These are phyloP conservation scores for Paragorgia papillata DNA, from an alignment of 92 coral and sea anemone genomes.

Conservation along the genomic window DNA sequence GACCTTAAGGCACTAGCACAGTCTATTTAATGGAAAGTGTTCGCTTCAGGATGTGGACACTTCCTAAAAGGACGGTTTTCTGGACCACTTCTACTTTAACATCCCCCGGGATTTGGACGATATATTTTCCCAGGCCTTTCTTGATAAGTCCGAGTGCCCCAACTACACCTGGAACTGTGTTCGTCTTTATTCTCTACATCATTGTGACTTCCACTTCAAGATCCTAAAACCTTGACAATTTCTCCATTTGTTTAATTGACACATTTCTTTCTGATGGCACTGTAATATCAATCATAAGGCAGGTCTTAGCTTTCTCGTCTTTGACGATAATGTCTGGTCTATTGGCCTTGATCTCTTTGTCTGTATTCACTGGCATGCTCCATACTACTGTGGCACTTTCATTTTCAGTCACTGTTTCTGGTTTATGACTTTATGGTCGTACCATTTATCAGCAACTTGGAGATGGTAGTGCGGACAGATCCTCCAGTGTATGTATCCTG, in stretches of 20 bases:
- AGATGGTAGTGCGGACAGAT: constrained; percentile 3
- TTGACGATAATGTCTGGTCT: constrained; percentile 45
- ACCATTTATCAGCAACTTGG: constrained; percentile 21
- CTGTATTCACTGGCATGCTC: constrained; percentile 31
- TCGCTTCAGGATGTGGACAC: constrained; percentile 9
- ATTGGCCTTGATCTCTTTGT: constrained; percentile 30
- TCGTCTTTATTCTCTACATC: constrained; percentile 31
- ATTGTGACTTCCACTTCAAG: constrained; percentile 13
- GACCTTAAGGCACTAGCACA: too few relatives aligned
- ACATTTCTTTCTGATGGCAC: constrained; percentile 3
- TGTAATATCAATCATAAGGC: constrained; percentile 21
- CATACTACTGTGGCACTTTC: constrained; percentile 26
- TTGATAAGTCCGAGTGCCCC: constrained; percentile 37
- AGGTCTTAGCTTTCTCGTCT: constrained; percentile 3
- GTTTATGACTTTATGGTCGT: not conserved
- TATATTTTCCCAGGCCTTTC: constrained; percentile 31
- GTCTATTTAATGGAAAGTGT: constrained; percentile 18
- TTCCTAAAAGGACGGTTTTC: constrained; percentile 14
- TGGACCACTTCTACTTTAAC: constrained; percentile 4
- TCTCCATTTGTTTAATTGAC: not conserved
- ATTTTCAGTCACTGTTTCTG: constrained; percentile 20
- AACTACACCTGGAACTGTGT: constrained; percentile 16
- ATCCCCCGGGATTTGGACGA: not conserved
- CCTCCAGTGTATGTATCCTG: constrained; percentile 28
- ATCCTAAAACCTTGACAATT: constrained; percentile 21